Evolutionary conservation across 2,797 vertebrate species (phyloP).

Genomic region (Coregonus suidteri): DNA sequence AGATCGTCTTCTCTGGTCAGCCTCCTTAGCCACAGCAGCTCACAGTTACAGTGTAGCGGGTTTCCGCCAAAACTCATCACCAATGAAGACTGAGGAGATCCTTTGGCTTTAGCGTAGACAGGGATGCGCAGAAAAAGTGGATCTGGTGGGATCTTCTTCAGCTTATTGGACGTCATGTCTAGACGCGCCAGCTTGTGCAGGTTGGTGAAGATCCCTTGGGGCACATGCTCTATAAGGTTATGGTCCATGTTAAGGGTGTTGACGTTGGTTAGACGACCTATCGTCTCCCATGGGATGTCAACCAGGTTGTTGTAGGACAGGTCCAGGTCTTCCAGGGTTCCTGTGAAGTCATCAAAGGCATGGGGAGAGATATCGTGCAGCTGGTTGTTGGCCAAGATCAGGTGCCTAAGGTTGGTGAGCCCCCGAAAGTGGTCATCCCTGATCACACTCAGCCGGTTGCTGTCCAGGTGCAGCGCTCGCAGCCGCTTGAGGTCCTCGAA

Average conservation of each 20-base stretch:
- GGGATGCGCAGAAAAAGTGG: conserved; percentile 86
- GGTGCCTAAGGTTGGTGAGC: conserved; percentile 83
- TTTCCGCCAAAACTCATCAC: conserved; percentile 90
- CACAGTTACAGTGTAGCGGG: conserved; percentile 90
- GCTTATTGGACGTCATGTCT: conserved; percentile 91
- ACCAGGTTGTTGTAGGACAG: conserved; percentile 88
- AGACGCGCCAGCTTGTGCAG: conserved; percentile 86
- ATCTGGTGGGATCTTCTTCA: conserved; percentile 89
- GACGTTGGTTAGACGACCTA: conserved; percentile 82
- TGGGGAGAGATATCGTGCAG: conserved; percentile 80
- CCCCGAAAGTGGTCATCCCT: conserved; percentile 86
- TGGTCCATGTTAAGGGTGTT: conserved; percentile 89
- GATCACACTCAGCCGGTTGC: conserved; percentile 83
- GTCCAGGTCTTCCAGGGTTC: conserved; percentile 85
- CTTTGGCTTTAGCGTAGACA: conserved; percentile 85
- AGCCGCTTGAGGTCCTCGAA: conserved; percentile 86
- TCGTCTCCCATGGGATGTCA: conserved; percentile 84
- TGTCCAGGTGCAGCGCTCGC: conserved; percentile 85
- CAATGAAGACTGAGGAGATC: conserved; percentile 78
- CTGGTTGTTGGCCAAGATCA: conserved; percentile 89
- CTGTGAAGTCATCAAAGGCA: conserved; percentile 85
- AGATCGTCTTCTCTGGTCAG: conserved; percentile 86
- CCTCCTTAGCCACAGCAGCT: conserved; percentile 86
- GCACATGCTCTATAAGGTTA: conserved; percentile 87
- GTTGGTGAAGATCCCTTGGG: conserved; percentile 86